A percentile compares a stretch with the other conserved stretches of the same genome.
These are phyloP conservation scores for Triplophysa yarkandensis DNA, from an alignment of 2,797 vertebrate genomes.

Conservation along the genomic window DNA sequence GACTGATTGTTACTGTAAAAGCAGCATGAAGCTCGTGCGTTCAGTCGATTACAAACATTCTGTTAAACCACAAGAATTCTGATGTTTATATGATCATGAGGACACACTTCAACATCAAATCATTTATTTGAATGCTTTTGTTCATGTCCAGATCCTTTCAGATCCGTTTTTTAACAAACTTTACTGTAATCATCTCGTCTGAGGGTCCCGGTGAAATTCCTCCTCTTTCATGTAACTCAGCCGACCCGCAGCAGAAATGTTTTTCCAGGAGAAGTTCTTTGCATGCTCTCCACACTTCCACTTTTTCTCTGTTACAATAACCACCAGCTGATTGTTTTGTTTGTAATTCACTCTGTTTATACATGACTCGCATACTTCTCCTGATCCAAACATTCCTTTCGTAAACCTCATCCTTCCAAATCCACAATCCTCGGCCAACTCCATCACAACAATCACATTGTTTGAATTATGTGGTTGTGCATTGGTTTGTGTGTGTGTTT, in stretches of 20 bases:
- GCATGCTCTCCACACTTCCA: slow-evolving; percentile 41
- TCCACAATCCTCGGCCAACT: slow-evolving; percentile 62
- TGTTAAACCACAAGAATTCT: background rate
- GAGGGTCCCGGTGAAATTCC: slow-evolving; percentile 4
- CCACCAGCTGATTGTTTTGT: slow-evolving; percentile 73
- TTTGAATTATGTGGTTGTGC: slow-evolving; percentile 72
- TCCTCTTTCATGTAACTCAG: slow-evolving; percentile 22
- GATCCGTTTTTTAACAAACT: background rate
- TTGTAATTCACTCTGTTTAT: slow-evolving; percentile 76
- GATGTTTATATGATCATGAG: background rate
- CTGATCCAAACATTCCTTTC: slow-evolving; percentile 73
- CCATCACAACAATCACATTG: slow-evolving; percentile 74
- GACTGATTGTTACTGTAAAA: background rate
- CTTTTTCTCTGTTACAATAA: slow-evolving; percentile 60
- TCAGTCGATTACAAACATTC: background rate
- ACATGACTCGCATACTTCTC: slow-evolving; percentile 78
- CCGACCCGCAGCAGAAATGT: slow-evolving; percentile 20
- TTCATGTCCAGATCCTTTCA: slow-evolving; percentile 13
- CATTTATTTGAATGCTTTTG: background rate
- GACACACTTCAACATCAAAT: slow-evolving; percentile 7
- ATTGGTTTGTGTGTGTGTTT: slow-evolving; percentile 41
- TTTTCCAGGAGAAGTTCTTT: slow-evolving; percentile 40
- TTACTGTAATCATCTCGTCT: background rate
- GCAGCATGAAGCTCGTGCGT: background rate
- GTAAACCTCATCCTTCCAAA: slow-evolving; percentile 67